Base-by-base conservation (phyloP, 2,797 vertebrate genomes). In the Semaprochilodus insignis region DNA sequence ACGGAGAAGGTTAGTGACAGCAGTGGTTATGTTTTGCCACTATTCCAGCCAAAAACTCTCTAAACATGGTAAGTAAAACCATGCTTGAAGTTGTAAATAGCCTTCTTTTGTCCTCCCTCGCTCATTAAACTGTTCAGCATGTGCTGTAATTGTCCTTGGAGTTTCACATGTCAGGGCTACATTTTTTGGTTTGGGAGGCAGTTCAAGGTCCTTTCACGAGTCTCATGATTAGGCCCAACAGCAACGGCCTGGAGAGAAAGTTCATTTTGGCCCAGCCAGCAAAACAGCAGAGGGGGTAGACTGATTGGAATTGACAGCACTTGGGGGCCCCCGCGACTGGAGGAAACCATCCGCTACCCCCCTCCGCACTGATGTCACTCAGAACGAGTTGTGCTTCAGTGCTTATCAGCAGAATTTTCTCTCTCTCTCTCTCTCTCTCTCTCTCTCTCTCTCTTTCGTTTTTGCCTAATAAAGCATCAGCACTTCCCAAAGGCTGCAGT, bases 221-320 rank as follows among this genome's bases (percentile, higher is more conserved):
- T 36, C 44, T 81, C 67, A 25, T 1, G 3, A 65, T 55, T 65
- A 62, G 23, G 69, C 31, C 36, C 51, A 15, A 16, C 55, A 19
- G 81, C 76, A 62, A n/a, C n/a, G 48, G 48, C 55, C 72, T 75
- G 76, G 63, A 78, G 70, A 44, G 55, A 57, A 40, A 25, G 65
- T 78, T 70, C 57, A 63, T 72, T 81, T 70, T 60, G 44, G 59
- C 55, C 25, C 60, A 65, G 71, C 52, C 52, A 57, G 65, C 52
- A 57, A 75, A 75, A 40, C 36, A 59, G 74, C 48, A 73, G 44
- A 17, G 48, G 19, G 40, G 25, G 25, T 31, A 71, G 25, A 60
- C 48, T 79, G 72, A 79, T 79, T 65, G 66, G 65, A 85, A 54
- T 55, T 75, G 80, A 85, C 80, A 82, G 80, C 57, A 76, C 76